These are phyloP conservation scores for Catocala nupta DNA, from an alignment of 2,888 invertebrate genomes.

Conservation along the genomic window DNA sequence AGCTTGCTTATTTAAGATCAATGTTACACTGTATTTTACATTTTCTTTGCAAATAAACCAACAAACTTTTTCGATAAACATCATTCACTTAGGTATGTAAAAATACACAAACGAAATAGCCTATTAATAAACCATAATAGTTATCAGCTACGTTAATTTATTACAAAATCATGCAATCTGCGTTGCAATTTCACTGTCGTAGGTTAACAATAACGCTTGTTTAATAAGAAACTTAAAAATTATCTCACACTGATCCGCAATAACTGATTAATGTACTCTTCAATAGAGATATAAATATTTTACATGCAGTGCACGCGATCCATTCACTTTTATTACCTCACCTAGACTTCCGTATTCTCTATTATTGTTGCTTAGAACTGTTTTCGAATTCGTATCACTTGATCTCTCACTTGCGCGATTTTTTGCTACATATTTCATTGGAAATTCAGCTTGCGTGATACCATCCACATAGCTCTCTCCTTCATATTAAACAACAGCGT, in stretches of 20 bases:
- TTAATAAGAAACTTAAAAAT: constrained; percentile 27
- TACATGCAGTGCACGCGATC: constrained; percentile 59
- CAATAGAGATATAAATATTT: constrained; percentile 42
- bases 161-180: background rate
- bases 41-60: too few species aligned
- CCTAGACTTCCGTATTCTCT: constrained; percentile 61
- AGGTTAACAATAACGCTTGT: constrained; percentile 14
- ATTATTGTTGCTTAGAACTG: constrained; percentile 53
- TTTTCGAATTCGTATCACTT: constrained; percentile 50
- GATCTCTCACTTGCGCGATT: constrained; percentile 40
- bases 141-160: too few species aligned
- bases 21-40: too few species aligned
- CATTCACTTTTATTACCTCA: constrained; percentile 74
- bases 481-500: constrained; percentile 44
- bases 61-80: too few species aligned
- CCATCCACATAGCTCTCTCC: constrained; percentile 66
- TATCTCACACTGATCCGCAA: constrained; percentile 41
- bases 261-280: constrained; percentile 34
- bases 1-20: too few species aligned
- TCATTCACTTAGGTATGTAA: too few species aligned
- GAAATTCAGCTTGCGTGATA: constrained; percentile 77
- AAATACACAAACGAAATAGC: too few species aligned
- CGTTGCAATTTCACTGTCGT: constrained; percentile 8
- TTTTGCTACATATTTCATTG: constrained; percentile 74
- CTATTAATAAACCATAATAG: too few species aligned